phyloP scores from a whole-genome alignment of 2,888 invertebrate species.

The Cerastis rubricosa region DNA sequence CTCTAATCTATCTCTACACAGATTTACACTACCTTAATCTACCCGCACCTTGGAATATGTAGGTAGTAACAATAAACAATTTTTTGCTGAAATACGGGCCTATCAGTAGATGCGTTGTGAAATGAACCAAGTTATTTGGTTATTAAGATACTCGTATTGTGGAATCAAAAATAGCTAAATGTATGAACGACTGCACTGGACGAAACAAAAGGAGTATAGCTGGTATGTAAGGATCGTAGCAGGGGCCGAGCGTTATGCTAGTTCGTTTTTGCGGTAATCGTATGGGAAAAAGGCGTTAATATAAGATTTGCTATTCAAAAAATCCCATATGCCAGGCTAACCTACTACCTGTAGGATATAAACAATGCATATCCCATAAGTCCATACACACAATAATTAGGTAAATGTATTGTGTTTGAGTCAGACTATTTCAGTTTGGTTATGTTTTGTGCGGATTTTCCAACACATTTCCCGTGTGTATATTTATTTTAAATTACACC shows the following conservation, averaged over 20 bases:
- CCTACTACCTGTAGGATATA: not conserved
- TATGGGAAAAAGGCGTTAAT: not conserved
- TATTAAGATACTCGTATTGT: not conserved
- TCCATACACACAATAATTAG: conserved; percentile 7
- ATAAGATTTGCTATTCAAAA: not conserved
- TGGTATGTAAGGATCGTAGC: not conserved
- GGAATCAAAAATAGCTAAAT: not conserved
- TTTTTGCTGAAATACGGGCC: not conserved
- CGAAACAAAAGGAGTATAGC: not conserved
- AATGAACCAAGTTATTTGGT: not conserved
- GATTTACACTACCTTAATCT: not conserved
- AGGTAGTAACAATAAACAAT: not conserved
- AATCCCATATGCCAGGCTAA: not conserved
- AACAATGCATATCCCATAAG: conserved; percentile 11
- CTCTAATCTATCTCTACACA: not conserved
- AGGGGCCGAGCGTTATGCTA: not conserved
- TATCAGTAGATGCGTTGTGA: not conserved
- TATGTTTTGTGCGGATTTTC: conserved; percentile 47
- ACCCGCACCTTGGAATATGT: not conserved
- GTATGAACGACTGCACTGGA: not conserved
- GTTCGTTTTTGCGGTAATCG: not conserved
- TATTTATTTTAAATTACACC: conserved; percentile 51
- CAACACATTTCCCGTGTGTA: conserved; percentile 38
- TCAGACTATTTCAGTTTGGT: conserved; percentile 15
- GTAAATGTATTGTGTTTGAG: conserved; percentile 21